Base-by-base conservation (phyloP, 2,113 vertebrate genomes). In the Thermophis baileyi region DNA sequence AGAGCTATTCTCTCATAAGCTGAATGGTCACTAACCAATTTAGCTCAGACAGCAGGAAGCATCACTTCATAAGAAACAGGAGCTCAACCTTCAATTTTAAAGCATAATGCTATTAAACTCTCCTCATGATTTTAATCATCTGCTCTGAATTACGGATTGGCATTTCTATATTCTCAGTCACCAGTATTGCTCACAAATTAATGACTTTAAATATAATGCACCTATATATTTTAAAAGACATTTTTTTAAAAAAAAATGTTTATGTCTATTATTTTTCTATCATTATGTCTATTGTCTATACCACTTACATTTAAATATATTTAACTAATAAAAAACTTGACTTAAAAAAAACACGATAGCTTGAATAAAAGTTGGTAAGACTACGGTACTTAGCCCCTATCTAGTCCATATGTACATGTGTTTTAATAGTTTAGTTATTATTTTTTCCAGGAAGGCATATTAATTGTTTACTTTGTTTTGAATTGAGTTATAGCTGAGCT, bases 401-500 rank as follows among this genome's bases (percentile, higher is more conserved):
- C n/a, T 25, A 10, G 50, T 12, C 9, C 22, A 46, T 54, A 89
- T 35, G 6, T 3, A 89, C 2, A 57, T 55, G 2, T 27, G 9
- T 55, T 89, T 22, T 22, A 89, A 55, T 30, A 40, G 18, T 46
- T 57, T 30, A 40, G 18, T 46, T 57, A 40, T 30, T 9, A 40
- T 40, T 44, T 51, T 53, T 55, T 40, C 6, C 4, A 10, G 9
- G 20, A 35, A 20, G 2, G 2, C 63, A 47, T n/a, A 20, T 30
- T 16, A 89, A 89, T 89, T 9, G 30, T 90, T 90, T 69, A 30
- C 2, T 93, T 94, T 95, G 47, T 92, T 91, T 91, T 92, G 92
- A 91, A 44, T 91, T 96, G 94, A 92, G 87, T 91, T 91, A 91
- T 92, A 91, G 47, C 91, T 96, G 94, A 91, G 87, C 40, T 94